These are phyloP conservation scores for Aphidius ervi DNA, from an alignment of 1,140 invertebrate genomes.

Conservation along the genomic window DNA sequence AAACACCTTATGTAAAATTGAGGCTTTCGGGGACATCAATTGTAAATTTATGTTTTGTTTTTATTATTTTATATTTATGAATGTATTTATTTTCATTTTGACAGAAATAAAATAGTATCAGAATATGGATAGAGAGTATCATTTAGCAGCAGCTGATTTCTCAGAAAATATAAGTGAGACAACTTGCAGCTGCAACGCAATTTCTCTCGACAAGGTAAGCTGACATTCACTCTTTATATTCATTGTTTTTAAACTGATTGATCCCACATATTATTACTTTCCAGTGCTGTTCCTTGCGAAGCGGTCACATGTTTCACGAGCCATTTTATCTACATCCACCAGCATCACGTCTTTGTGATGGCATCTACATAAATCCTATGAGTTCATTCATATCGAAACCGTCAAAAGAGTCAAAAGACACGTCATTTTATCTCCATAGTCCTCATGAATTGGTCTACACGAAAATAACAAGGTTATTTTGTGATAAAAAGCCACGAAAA, in stretches of 20 bases:
- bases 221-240: neutral
- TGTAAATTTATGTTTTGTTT: too few relatives aligned
- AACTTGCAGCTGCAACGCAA: constrained; percentile 43
- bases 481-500: constrained; percentile 39
- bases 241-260: neutral
- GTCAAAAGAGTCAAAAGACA: constrained; percentile 49
- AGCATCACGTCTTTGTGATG: constrained; percentile 62
- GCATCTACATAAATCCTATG: constrained; percentile 79
- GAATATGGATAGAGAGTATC: constrained; percentile 20
- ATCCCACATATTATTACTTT: neutral
- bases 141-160: constrained; percentile 39
- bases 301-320: too few relatives aligned
- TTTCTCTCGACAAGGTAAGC: constrained; percentile 43
- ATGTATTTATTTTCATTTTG: too few relatives aligned
- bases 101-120: too few relatives aligned
- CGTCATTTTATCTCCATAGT: constrained; percentile 81
- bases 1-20: too few relatives aligned
- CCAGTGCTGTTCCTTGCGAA: constrained; percentile 45
- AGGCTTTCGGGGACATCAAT: too few relatives aligned
- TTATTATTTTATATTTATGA: too few relatives aligned
- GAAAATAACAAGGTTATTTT: constrained; percentile 74
- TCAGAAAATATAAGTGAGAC: constrained; percentile 47
- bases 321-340: constrained; percentile 52
- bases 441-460: constrained; percentile 72
- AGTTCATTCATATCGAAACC: constrained; percentile 46